Evolutionary conservation across 2,888 invertebrate genomes (phyloP).

Genomic region (Drosophila lacicola): DNA sequence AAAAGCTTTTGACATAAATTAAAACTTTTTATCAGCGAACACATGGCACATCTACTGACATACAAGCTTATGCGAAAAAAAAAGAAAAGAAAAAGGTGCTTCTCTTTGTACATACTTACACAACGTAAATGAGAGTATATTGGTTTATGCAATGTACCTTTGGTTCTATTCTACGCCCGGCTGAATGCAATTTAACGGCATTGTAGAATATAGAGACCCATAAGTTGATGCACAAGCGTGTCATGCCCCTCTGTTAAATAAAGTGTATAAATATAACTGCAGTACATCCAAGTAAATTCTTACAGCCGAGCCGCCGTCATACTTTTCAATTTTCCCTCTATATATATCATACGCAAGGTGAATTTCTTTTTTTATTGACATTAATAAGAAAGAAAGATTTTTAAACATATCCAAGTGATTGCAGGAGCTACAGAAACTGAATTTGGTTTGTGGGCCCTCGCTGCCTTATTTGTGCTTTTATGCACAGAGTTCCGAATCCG

Average conservation of each 20-base stretch:
- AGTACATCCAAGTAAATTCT: no score
- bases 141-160: constrained; percentile 1
- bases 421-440: no score
- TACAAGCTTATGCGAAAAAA: constrained; percentile 8
- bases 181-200: neutral
- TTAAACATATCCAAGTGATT: no score
- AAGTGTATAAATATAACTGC: neutral
- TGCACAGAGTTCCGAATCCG: no score
- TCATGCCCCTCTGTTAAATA: neutral
- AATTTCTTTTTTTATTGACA: no score
- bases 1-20: constrained; percentile 85
- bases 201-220: neutral
- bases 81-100: constrained; percentile 31
- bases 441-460: no score
- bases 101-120: neutral
- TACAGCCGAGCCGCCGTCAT: no score
- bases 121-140: constrained; percentile 4
- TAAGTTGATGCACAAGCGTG: neutral
- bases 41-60: constrained; percentile 21
- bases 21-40: constrained; percentile 82
- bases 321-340: no score
- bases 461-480: no score
- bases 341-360: no score
- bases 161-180: neutral
- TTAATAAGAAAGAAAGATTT: no score